A percentile compares a stretch with the other conserved stretches of the same genome.
These are phyloP conservation scores for Cephalopachus bancanus DNA, from an alignment of 2,797 vertebrate genomes.

Conservation along the genomic window DNA sequence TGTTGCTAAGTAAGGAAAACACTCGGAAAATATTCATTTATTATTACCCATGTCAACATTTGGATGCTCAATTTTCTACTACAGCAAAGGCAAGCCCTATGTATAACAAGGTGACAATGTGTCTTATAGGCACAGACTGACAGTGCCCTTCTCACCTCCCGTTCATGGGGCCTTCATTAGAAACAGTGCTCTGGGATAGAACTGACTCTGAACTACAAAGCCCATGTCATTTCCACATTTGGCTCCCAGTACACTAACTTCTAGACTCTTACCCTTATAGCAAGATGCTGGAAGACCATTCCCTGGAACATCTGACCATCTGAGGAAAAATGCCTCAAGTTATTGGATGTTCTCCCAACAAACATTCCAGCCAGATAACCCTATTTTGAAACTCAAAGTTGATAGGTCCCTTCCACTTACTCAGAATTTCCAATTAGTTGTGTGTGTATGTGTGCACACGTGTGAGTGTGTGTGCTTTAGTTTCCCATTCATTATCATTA, in stretches of 20 bases:
- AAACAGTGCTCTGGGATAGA: not conserved
- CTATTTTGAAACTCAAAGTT: not conserved
- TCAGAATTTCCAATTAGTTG: not conserved
- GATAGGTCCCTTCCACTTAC: not conserved
- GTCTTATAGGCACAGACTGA: not conserved
- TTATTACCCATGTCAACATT: not conserved
- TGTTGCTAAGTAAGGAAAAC: not conserved
- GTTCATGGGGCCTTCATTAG: not conserved
- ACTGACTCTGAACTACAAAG: not conserved
- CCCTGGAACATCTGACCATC: not conserved
- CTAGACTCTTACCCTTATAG: not conserved
- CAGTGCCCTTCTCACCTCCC: not conserved
- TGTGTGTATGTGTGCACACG: not conserved
- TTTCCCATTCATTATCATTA: not conserved
- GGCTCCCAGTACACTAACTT: not conserved
- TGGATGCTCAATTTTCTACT: not conserved
- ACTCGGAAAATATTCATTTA: not conserved
- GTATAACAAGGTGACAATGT: not conserved
- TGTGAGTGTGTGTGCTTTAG: not conserved
- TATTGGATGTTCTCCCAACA: not conserved
- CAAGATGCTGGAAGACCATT: not conserved
- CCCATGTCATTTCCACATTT: not conserved
- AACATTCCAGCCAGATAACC: not conserved
- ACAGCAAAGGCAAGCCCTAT: not conserved
- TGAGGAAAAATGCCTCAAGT: slow-evolving; percentile 34